phyloP scores from a whole-genome alignment of 2,797 vertebrate species.

The Sternotherus odoratus region DNA sequence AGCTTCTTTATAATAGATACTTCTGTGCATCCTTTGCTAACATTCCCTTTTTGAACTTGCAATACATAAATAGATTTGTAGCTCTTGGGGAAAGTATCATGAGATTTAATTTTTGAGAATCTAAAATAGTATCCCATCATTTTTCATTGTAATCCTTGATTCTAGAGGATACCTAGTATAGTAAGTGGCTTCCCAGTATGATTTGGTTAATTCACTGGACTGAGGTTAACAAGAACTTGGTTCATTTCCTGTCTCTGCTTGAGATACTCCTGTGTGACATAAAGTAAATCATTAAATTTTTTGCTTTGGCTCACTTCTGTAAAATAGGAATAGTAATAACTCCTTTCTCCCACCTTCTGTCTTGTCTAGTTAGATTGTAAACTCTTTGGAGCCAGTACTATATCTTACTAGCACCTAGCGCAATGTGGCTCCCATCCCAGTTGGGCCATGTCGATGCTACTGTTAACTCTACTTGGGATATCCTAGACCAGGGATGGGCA shows the following conservation, averaged over 20 bases:
- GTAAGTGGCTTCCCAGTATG: background rate
- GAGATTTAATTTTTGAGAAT: background rate
- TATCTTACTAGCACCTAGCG: too few relatives aligned
- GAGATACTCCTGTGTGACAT: background rate
- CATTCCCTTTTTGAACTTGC: background rate
- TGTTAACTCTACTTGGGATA: background rate
- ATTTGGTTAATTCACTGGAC: background rate
- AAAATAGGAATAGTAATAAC: background rate
- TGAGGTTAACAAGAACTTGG: background rate
- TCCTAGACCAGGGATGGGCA: background rate
- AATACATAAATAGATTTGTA: background rate
- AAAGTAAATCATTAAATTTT: background rate
- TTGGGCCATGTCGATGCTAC: background rate
- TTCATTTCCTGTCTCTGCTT: background rate
- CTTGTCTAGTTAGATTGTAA: background rate
- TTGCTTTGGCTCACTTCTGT: background rate
- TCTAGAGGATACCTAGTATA: background rate
- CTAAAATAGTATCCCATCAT: background rate
- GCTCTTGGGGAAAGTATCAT: too few relatives aligned
- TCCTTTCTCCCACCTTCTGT: background rate
- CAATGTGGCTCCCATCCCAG: background rate
- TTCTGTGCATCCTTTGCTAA: too few relatives aligned
- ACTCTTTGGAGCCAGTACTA: background rate
- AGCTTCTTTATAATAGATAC: too few relatives aligned
- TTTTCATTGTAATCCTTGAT: accelerated